phyloP scores from a whole-genome alignment of 2,888 invertebrate genomes.

The Erebia ligea region DNA sequence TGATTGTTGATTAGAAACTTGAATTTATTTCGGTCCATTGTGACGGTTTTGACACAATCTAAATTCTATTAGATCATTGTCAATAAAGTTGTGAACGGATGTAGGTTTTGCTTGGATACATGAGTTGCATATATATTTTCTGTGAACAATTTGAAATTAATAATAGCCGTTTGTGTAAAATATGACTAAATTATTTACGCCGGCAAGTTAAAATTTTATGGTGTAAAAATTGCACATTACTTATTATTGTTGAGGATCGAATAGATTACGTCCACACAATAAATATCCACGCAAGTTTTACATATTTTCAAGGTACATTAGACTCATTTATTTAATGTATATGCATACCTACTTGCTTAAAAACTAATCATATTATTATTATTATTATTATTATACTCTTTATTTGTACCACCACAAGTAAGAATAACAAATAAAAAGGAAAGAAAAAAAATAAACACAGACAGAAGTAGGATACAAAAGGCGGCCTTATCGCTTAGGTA shows the following conservation, averaged over 20 bases:
- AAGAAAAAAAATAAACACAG: too few relatives aligned
- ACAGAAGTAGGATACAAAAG: too few relatives aligned
- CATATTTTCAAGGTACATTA: background rate
- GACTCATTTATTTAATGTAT: too few relatives aligned
- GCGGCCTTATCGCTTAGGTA: too few relatives aligned
- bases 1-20: background rate
- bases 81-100: constrained; percentile 16
- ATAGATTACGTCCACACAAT: too few relatives aligned
- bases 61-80: constrained; percentile 12
- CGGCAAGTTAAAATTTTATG: background rate
- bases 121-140: constrained; percentile 14
- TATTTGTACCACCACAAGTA: too few relatives aligned
- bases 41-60: constrained; percentile 14
- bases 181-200: background rate
- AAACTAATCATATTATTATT: too few relatives aligned
- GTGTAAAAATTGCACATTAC: background rate
- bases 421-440: too few relatives aligned
- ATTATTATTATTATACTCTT: too few relatives aligned
- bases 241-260: background rate
- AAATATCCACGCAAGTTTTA: too few relatives aligned
- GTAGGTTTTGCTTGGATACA: constrained; percentile 2
- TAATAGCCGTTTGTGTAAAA: background rate
- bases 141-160: constrained; percentile 7
- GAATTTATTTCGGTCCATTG: background rate
- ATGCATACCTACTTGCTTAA: too few relatives aligned